These are phyloP conservation scores for Oreochromis spilurus DNA, from an alignment of 2,113 vertebrate genomes.

Conservation along the genomic window DNA sequence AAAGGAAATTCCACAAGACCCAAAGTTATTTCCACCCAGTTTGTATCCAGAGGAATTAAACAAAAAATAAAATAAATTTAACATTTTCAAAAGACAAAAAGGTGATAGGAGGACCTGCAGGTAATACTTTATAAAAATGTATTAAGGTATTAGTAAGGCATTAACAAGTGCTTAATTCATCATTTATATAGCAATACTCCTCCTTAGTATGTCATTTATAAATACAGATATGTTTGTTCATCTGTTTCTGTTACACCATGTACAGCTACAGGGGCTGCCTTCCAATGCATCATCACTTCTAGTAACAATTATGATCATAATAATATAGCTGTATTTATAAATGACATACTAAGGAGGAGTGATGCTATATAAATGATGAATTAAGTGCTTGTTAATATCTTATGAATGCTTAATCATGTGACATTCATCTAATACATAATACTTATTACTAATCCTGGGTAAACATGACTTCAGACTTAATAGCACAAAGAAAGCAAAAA, in stretches of 20 bases:
- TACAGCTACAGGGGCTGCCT: not conserved
- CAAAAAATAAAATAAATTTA: not conserved
- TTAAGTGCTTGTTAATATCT: accelerated
- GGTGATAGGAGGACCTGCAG: not conserved
- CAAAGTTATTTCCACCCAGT: accelerated
- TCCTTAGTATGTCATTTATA: not conserved
- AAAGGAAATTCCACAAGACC: not conserved
- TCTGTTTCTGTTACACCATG: not conserved
- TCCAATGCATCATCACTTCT: accelerated
- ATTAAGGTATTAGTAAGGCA: not conserved
- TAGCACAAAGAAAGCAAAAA: not conserved
- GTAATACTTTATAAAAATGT: not conserved
- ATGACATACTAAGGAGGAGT: not conserved
- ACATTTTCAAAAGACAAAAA: not conserved
- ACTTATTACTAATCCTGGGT: not conserved
- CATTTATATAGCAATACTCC: accelerated
- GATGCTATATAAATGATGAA: not conserved
- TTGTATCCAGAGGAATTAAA: not conserved
- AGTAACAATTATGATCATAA: accelerated
- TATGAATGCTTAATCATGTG: not conserved
- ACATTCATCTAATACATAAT: not conserved
- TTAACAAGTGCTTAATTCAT: accelerated
- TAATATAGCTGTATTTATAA: not conserved
- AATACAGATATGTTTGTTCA: not conserved
- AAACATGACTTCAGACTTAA: not conserved